Evolutionary conservation across 2,888 invertebrate species (phyloP), one percentile per base, ranked within the genome.

Genomic region (Selenia dentaria): DNA sequence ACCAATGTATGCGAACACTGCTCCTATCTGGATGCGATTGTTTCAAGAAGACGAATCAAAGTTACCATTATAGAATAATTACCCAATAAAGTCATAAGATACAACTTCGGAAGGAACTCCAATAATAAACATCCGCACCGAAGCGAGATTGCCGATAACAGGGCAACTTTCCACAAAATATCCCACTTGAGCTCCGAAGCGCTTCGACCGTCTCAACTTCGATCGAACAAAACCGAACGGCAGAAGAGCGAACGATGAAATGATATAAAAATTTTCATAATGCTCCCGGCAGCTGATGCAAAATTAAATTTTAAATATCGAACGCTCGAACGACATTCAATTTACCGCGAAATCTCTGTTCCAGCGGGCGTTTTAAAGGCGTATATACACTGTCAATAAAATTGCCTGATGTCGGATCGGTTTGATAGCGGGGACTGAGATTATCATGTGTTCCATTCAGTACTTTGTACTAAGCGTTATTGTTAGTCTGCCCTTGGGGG

Each of bases 221-320:
- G 25, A 25, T 6, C 22, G 31, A 38, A 38, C 24, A 25, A 25
- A 18, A 44, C 36, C 32, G 36, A 31, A 39, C 14, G 12, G 14
- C 18, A 18, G 31, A 39, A 39, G 18, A 35, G 20, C 63, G 60
- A 62, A 37, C 51, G 51, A 39, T 33, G 13, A 57, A 61, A 64
- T 60, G 65, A 62, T 67, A 75, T 74, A 75, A 83, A 83, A 80
- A 66, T 65, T 73, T 79, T 80, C 82, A 82, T 84, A 84, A 84
- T 80, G 77, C 74, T 59, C 63, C 57, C 61, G 71, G 74, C 83
- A 83, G 81, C 79, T 82, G 85, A 84, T 80, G 79, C 78, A 70
- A 84, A 86, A 87, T 85, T 83, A 86, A 86, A 87, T 85, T 89
- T 88, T 86, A 83, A 88, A 87, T 79, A 84, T 87, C 78, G 86